These are phyloP conservation scores for Cossypha caffra DNA, from an alignment of 2,797 vertebrate genomes.

Conservation along the genomic window DNA sequence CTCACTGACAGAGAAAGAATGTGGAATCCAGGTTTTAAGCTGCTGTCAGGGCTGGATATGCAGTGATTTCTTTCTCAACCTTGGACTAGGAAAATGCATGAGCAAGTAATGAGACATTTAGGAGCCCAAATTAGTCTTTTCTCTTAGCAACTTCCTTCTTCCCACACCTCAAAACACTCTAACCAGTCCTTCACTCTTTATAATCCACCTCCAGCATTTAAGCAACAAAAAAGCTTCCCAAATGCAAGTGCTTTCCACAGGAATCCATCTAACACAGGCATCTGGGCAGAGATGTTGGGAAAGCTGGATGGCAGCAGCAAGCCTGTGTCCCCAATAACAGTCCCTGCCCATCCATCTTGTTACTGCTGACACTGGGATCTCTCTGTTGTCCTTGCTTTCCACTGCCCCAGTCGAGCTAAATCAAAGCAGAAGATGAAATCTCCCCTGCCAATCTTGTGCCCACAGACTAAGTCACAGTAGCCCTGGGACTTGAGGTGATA, in stretches of 20 bases:
- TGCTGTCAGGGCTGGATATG: neutral
- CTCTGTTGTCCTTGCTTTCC: neutral
- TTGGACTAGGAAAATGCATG: slow-evolving; percentile 45
- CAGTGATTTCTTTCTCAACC: neutral
- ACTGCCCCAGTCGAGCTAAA: neutral
- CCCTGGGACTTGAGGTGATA: neutral
- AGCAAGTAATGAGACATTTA: slow-evolving; percentile 54
- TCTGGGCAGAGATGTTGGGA: neutral
- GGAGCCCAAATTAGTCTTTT: slow-evolving; percentile 43
- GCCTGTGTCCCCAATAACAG: neutral
- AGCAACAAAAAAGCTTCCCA: neutral
- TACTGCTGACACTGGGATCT: neutral
- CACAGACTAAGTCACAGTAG: neutral
- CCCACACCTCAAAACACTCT: slow-evolving; percentile 23
- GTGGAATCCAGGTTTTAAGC: neutral
- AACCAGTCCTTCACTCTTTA: slow-evolving; percentile 35
- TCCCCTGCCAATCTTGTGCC: neutral
- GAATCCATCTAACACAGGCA: neutral
- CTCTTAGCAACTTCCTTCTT: slow-evolving; percentile 62
- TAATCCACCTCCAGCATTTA: slow-evolving; percentile 34
- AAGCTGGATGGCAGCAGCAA: neutral
- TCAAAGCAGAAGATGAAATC: neutral
- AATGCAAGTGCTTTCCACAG: neutral
- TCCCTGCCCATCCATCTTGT: neutral
- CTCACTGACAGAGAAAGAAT: neutral